Percentiles rank a stretch among this genome's conserved stretches.
phyloP scores from a whole-genome alignment of 2,113 vertebrate genomes.

The Lagopus muta region DNA sequence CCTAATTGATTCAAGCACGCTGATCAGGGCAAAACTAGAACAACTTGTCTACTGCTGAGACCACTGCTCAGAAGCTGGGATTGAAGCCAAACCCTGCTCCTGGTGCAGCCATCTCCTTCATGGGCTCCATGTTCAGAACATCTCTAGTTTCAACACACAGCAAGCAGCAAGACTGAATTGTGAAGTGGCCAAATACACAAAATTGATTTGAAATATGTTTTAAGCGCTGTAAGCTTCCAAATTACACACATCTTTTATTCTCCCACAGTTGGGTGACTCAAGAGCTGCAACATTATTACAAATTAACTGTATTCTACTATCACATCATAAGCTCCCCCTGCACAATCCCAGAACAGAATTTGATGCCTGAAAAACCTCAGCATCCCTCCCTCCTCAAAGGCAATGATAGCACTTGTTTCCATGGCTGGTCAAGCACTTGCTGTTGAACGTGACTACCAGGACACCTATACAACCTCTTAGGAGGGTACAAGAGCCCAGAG shows the following conservation, averaged over 20 bases:
- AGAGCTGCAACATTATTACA: background rate
- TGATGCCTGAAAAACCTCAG: background rate
- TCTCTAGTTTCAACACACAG: background rate
- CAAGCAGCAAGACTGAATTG: background rate
- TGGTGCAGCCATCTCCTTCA: background rate
- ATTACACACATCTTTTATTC: background rate
- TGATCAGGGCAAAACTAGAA: background rate
- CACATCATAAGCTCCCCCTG: background rate
- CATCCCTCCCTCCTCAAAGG: background rate
- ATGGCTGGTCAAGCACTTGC: background rate
- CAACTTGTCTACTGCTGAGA: background rate
- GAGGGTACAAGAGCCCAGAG: background rate
- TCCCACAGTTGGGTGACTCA: background rate
- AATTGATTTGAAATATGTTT: background rate
- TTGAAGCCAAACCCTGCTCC: background rate
- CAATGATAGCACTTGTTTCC: background rate
- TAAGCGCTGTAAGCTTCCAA: background rate
- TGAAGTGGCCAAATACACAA: background rate
- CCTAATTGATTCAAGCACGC: constrained; percentile 1
- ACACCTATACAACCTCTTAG: background rate
- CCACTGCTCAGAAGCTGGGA: background rate
- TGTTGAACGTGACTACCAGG: background rate
- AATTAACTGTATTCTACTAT: background rate
- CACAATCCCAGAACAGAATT: background rate
- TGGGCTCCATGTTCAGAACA: background rate